Base-by-base conservation (phyloP, 1,140 invertebrate species). In the Bombus haemorrhoidalis region DNA sequence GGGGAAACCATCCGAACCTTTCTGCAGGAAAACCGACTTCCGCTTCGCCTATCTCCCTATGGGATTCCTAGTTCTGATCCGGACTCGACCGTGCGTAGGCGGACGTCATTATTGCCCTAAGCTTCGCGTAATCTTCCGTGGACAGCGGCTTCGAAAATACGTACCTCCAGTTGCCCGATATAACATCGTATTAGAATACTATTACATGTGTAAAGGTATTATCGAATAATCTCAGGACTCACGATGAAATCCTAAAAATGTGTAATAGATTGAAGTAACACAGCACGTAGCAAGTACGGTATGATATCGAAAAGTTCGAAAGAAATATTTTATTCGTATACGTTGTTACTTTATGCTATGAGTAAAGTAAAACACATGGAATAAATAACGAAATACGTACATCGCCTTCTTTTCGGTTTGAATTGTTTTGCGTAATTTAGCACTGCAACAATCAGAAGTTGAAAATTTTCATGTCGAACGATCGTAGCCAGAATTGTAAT, bases 81-180 rank as follows among this genome's bases (percentile, higher is more conserved):
- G 82, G 71, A 76, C 81, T 81, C 76, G 74, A 81, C 53, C 76
- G 75, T 82, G 66, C 81, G 78, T 79, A 47, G 64, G 71, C 69
- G 47, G 47, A 53, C 47, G 73, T 89, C 85, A 81, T 87, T 90
- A 87, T 62, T 82, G 82, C 53, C 53, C 59, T 75, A 53, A 85
- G 79, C 78, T 34, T 53, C 32, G 76, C 53, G 41, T 80, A 85
- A 85, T 85, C 83, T 85, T 64, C 69, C 32, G 41, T 41, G 28
- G 69, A 74, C 59, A 66, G 34, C 32, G 15, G 25, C 15, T 34
- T 18, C 41, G 25, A 32, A 66, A 66, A 41, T 39, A 22, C 66
- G 32, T 10, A 34, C 22, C 3, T 64, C 15, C 28, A 32, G 15
- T 18, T n/a, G 39, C 22, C 13, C 4, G 12, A 71, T 25, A 28